Base-by-base conservation (phyloP, 2,113 vertebrate species). In the Hemibagrus wyckioides region DNA sequence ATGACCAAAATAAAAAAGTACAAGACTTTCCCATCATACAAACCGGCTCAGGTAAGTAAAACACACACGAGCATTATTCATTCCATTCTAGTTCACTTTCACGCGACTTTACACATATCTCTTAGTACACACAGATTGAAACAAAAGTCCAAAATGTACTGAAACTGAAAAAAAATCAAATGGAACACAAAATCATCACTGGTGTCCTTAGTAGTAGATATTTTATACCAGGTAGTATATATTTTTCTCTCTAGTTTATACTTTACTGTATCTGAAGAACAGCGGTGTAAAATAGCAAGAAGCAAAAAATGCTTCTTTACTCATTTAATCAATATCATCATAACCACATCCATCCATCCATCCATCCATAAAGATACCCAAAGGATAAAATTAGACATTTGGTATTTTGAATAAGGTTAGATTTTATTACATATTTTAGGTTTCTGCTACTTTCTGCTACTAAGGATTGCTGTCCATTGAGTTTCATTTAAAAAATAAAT, bases 21-120 rank as follows among this genome's bases (percentile, higher is more conserved):
- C 88, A 79, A 56, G 89, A 89, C 19, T 95, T 94, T 73, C 87
- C 87, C 75, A 93, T 96, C 65, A 75, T 19, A 25, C 19, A 75
- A 30, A 41, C 39, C 44, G 71, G 71, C 39, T 25, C 71, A 44
- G 9, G 71, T 75, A 28, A 44, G 71, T 39, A 33, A n/a, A n/a
- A n/a, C n/a, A n/a, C n/a, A n/a, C n/a, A n/a, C 17, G 39, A 39
- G 67, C 7, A 71, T 36, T 39, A 71, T 41, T 39, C 67, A 71
- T 71, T 71, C 21, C 36, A 33, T 21, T 71, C 17, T 9, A 71
- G 36, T 71, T 69, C 15, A 69, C 67, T 69, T 39, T 39, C 23
- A 41, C 0, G 1, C 0, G 21, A 44, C 36, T 41, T 1, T 41
- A 39, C 69, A 71, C 69, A 41, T 19, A 11, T 41, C 69, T 23